These are phyloP conservation scores for Vulpes lagopus DNA, from an alignment of 2,113 vertebrate genomes.

Conservation along the genomic window DNA sequence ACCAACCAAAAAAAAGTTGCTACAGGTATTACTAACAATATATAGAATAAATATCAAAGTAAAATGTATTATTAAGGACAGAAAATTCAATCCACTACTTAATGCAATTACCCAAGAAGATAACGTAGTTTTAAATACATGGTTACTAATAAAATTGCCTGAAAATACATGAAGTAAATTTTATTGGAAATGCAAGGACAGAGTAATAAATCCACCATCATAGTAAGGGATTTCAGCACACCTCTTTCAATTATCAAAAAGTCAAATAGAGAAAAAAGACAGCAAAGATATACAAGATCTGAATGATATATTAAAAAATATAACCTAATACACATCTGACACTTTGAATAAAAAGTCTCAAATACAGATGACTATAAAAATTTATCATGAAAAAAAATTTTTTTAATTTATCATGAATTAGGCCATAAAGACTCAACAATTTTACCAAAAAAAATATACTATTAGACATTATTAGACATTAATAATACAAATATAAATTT, in stretches of 20 bases:
- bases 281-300: not conserved
- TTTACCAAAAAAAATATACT: not conserved
- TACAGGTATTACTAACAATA: not conserved
- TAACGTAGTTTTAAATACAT: conserved; percentile 7
- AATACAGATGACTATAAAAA: not conserved
- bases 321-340: not conserved
- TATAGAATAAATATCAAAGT: conserved; percentile 2
- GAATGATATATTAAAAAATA: not conserved
- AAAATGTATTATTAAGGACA: not conserved
- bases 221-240: not conserved
- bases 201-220: not conserved
- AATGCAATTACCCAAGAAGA: not conserved
- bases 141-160: not conserved
- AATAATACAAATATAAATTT: not conserved
- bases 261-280: not conserved
- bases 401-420: not conserved
- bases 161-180: not conserved
- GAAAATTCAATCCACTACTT: not conserved
- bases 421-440: not conserved
- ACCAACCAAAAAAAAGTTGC: not conserved
- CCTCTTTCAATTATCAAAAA: not conserved
- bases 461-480: not conserved
- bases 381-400: not conserved
- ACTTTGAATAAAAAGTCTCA: conserved; percentile 10
- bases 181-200: not conserved